phyloP scores from a whole-genome alignment of 1,140 invertebrate species.

The Paramacrobiotus metropolitanus region DNA sequence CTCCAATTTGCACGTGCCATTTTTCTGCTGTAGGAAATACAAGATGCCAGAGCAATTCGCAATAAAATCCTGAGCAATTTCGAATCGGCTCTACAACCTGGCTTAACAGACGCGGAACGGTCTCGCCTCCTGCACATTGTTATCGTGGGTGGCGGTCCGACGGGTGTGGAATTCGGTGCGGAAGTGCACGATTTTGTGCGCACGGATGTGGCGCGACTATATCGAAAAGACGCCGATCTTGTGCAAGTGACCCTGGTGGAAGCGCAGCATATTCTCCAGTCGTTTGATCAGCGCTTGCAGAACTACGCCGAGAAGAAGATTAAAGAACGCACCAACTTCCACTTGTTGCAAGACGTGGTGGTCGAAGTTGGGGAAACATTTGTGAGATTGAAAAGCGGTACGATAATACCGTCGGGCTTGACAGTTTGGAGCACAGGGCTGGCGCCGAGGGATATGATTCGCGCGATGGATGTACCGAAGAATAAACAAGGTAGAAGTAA shows the following conservation, averaged over 20 bases:
- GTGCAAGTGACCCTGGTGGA: conserved; percentile 23
- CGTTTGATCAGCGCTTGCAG: conserved; percentile 20
- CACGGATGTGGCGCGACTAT: conserved; percentile 20
- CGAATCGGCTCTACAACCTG: conserved; percentile 21
- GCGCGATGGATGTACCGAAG: conserved; percentile 17
- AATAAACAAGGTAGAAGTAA: conserved; percentile 19
- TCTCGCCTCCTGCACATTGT: conserved; percentile 21
- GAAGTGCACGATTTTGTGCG: conserved; percentile 26
- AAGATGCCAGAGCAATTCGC: conserved; percentile 22
- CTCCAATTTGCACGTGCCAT: too few relatives aligned
- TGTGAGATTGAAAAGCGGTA: conserved; percentile 20
- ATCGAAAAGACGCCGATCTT: conserved; percentile 15
- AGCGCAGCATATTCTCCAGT: conserved; percentile 19
- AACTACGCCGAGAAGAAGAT: conserved; percentile 24
- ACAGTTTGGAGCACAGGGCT: conserved; percentile 26
- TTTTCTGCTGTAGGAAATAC: conserved; percentile 24
- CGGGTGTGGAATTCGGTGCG: conserved; percentile 28
- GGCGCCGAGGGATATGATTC: conserved; percentile 19
- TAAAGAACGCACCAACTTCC: conserved; percentile 17
- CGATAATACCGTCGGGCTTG: conserved; percentile 22
- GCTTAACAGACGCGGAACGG: conserved; percentile 16
- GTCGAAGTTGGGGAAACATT: conserved; percentile 19
- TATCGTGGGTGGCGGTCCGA: conserved; percentile 27
- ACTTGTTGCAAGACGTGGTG: conserved; percentile 18
- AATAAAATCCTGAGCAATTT: conserved; percentile 22